Evolutionary conservation across 2,888 invertebrate genomes (phyloP).

Genomic region (Acanthosepion lycidas): DNA sequence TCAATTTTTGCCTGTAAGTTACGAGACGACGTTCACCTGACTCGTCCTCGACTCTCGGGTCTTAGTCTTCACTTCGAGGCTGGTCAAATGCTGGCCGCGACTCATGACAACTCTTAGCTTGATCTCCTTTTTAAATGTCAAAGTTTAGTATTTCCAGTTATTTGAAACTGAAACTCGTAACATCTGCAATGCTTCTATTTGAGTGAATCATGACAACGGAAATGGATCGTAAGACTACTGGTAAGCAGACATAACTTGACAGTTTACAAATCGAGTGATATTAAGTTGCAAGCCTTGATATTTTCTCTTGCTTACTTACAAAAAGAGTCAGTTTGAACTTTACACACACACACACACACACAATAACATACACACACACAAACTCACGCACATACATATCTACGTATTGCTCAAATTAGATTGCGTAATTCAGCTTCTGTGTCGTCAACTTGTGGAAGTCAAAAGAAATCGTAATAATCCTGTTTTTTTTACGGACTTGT

Average conservation of each 20-base stretch:
- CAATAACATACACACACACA: too few species aligned
- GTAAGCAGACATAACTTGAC: background rate
- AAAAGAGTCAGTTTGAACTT: background rate
- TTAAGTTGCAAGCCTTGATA: slow-evolving; percentile 11
- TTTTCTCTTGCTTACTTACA: background rate
- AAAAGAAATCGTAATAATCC: too few species aligned
- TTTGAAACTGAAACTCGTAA: background rate
- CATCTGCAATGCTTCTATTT: background rate
- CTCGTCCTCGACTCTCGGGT: background rate
- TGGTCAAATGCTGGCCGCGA: background rate
- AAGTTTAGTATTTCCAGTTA: background rate
- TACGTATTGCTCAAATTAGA: too few species aligned
- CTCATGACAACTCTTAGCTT: background rate
- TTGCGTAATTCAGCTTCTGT: too few species aligned
- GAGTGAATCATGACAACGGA: background rate
- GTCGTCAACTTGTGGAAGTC: too few species aligned
- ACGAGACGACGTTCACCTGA: background rate
- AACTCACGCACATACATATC: too few species aligned
- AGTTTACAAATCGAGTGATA: slow-evolving; percentile 20
- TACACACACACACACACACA: background rate
- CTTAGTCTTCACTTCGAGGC: background rate
- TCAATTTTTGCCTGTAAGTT: background rate
- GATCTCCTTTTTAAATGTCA: background rate
- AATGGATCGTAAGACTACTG: background rate
- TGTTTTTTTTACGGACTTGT: too few species aligned